A percentile compares a stretch with the other conserved stretches of the same genome.
These are phyloP conservation scores for Entelurus aequoreus DNA, from an alignment of 2,113 vertebrate species.

Conservation along the genomic window DNA sequence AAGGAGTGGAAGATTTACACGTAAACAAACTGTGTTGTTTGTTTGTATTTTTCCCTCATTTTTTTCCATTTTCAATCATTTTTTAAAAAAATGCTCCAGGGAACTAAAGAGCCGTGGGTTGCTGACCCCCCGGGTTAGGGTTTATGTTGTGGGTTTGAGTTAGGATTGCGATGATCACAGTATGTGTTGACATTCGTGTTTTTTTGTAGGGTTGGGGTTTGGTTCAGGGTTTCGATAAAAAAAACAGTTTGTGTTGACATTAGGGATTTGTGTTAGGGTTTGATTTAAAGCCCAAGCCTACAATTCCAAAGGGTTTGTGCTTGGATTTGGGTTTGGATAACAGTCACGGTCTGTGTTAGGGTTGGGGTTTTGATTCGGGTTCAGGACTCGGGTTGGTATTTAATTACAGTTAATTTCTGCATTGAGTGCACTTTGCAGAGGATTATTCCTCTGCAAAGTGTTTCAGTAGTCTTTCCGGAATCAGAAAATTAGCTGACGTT, in stretches of 20 bases:
- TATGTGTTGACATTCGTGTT: no score
- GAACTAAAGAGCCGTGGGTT: no score
- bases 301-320: neutral
- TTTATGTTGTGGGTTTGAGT: no score
- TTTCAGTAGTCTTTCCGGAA: slow-evolving; percentile 47
- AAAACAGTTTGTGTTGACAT: neutral
- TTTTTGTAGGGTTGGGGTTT: no score
- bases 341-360: neutral
- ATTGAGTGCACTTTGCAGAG: slow-evolving; percentile 13
- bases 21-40: no score
- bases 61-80: no score
- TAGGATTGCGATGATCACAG: no score
- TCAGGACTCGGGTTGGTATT: no score
- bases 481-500: slow-evolving; percentile 63
- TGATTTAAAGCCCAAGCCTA: neutral
- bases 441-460: slow-evolving; percentile 8
- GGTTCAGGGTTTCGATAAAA: neutral
- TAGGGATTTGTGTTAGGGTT: neutral
- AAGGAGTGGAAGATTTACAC: no score
- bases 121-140: no score
- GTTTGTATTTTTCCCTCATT: no score
- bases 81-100: no score
- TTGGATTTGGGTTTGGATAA: neutral
- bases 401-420: neutral
- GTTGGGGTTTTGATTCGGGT: neutral